Conservation (phyloP, 2,888 invertebrate species). For the Thumatha senex region DNA sequence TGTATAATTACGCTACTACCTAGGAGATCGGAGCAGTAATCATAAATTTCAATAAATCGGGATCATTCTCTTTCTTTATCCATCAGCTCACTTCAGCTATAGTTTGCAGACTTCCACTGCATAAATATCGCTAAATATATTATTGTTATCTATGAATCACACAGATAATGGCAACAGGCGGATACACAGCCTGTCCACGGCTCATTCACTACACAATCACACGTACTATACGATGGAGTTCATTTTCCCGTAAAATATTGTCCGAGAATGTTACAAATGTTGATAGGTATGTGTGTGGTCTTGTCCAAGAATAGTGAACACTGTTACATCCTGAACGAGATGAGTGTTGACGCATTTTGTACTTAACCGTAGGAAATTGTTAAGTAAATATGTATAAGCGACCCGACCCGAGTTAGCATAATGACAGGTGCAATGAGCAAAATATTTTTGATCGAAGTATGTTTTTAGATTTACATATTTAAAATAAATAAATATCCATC, state of each 20-base stretch:
- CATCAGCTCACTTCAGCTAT: no score
- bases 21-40: no score
- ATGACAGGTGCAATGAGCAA: no score
- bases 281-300: background rate
- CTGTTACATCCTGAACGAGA: background rate
- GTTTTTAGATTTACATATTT: no score
- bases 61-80: no score
- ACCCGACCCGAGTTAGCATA: no score
- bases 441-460: no score
- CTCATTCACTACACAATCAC: background rate
- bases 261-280: background rate
- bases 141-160: background rate
- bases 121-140: background rate
- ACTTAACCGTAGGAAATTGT: background rate
- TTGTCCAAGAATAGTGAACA: background rate
- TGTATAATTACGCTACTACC: no score
- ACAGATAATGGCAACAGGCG: background rate
- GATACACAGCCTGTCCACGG: background rate
- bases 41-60: no score
- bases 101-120: no score
- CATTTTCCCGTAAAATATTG: background rate
- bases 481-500: no score
- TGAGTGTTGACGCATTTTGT: background rate
- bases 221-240: background rate
- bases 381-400: background rate